These are phyloP conservation scores for Cottoperca gobio DNA, from an alignment of 2,797 vertebrate genomes.

Conservation along the genomic window DNA sequence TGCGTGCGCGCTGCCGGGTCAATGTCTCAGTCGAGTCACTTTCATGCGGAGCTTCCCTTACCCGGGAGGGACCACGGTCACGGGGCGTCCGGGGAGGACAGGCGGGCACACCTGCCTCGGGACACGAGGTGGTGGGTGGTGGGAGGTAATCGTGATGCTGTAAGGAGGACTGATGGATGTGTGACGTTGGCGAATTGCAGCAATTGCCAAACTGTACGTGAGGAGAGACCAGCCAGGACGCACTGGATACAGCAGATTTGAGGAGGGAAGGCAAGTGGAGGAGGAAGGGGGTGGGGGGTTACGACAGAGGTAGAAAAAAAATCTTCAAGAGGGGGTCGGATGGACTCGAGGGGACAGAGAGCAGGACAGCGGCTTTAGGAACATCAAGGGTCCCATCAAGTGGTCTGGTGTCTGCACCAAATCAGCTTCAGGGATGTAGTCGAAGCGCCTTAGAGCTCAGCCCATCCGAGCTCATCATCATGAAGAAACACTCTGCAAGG, in stretches of 20 bases:
- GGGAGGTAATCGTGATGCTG: slow-evolving; percentile 26
- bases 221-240: slow-evolving; percentile 68
- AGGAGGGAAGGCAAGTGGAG: slow-evolving; percentile 64
- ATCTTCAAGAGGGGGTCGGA: slow-evolving; percentile 49
- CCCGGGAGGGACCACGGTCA: neutral
- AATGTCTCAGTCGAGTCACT: slow-evolving; percentile 1
- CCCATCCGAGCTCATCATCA: slow-evolving; percentile 89
- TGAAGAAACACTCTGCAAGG: slow-evolving; percentile 98
- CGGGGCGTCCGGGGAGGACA: neutral
- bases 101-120: slow-evolving; percentile 19
- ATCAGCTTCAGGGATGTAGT: slow-evolving; percentile 92
- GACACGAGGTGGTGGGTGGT: slow-evolving; percentile 26
- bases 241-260: slow-evolving; percentile 71
- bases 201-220: slow-evolving; percentile 70
- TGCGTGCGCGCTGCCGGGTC: slow-evolving; percentile 21
- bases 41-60: slow-evolving; percentile 16
- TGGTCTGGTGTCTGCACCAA: slow-evolving; percentile 80
- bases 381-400: slow-evolving; percentile 64
- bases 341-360: slow-evolving; percentile 62
- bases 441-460: slow-evolving; percentile 88
- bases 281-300: slow-evolving; percentile 47
- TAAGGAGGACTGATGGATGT: slow-evolving; percentile 32
- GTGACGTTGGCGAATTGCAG: slow-evolving; percentile 83
- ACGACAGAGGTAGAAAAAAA: slow-evolving; percentile 25
- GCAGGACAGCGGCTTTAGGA: slow-evolving; percentile 61